Percentiles rank a stretch among this genome's conserved stretches.
phyloP scores from a whole-genome alignment of 2,888 invertebrate species.

The Calliphora vomitoria region DNA sequence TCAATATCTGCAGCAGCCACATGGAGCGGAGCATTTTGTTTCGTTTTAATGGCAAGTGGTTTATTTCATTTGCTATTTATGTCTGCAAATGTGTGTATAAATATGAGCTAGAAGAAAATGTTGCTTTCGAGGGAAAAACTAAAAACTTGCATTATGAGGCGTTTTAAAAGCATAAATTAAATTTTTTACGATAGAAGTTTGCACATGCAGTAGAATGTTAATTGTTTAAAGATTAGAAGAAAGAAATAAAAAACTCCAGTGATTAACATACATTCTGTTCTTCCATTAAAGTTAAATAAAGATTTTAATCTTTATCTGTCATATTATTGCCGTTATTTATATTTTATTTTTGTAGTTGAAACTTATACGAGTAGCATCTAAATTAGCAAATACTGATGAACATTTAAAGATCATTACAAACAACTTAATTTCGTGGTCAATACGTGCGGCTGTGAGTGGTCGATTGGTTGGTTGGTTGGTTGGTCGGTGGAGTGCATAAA shows the following conservation, averaged over 20 bases:
- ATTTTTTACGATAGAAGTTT: slow-evolving; percentile 60
- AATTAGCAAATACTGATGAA: slow-evolving; percentile 64
- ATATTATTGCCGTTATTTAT: slow-evolving; percentile 59
- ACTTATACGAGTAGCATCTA: slow-evolving; percentile 38
- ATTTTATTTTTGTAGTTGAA: slow-evolving; percentile 23
- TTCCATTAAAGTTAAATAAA: slow-evolving; percentile 58
- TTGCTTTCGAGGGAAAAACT: slow-evolving; percentile 9
- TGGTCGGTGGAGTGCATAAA: slow-evolving; percentile 40
- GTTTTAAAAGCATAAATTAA: slow-evolving; percentile 71
- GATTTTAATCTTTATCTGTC: slow-evolving; percentile 69
- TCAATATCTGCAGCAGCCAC: neutral
- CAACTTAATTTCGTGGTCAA: slow-evolving; percentile 70
- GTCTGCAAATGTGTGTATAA: slow-evolving; percentile 20
- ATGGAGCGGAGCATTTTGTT: slow-evolving; percentile 1
- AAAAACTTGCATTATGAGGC: slow-evolving; percentile 67
- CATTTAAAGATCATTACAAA: slow-evolving; percentile 69
- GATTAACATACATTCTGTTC: slow-evolving; percentile 66
- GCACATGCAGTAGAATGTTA: slow-evolving; percentile 25
- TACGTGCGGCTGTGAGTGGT: slow-evolving; percentile 17
- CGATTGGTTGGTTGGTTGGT: slow-evolving; percentile 7
- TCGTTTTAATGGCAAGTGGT: slow-evolving; percentile 66
- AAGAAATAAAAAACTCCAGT: slow-evolving; percentile 43
- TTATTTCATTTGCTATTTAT: slow-evolving; percentile 66
- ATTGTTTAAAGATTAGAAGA: slow-evolving; percentile 47
- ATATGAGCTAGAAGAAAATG: neutral